Evolutionary conservation across 2,888 invertebrate genomes (phyloP), one percentile per base, ranked within the genome.

Genomic region (Panopea generosa): DNA sequence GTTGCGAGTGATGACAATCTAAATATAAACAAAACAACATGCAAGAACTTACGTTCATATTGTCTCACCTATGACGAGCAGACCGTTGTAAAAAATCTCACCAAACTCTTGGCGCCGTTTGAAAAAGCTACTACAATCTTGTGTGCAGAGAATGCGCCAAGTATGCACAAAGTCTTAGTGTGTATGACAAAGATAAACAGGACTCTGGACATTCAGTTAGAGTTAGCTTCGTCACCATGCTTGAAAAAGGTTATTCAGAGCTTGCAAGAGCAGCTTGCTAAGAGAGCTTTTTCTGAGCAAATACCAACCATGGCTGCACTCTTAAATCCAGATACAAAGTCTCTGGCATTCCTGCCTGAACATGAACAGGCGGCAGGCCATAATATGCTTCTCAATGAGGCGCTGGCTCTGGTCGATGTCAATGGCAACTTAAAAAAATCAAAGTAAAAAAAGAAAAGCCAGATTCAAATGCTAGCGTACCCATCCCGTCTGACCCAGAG

Each of bases 101-200:
- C 76, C 16, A 50, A 62, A 9, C 4, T 76, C 11, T 47, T 80
- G 11, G 22, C 14, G 40, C 80, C 73, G 11, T 76, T 73, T 73
- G 43, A 76, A 18, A 73, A 18, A 14, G 69, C 62, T 9, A 80
- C 80, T 45, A 52, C 57, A 7, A 70, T 80, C 14, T 49, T 80
- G 11, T 73, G 80, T 56, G 69, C 80, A 14, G 80, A 80, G 20
- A 56, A 69, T 24, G 47, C 16, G 7, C 76, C 66, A 11, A 81
- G 73, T n/a, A 73, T 76, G 73, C 27, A 66, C 40, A 79, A 76
- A 55, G 65, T 76, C 14, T 43, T 79, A 4, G 20, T 61, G n/a
- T 63, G 27, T 43, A 55, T 68, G 60, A 49, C 56, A 11, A 73
- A 77, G 40, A 40, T 40, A 40, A 40, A 16, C 40, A 40, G 40